Conservation (phyloP, 1,140 invertebrate species). For the Drosophila eugracilis region DNA sequence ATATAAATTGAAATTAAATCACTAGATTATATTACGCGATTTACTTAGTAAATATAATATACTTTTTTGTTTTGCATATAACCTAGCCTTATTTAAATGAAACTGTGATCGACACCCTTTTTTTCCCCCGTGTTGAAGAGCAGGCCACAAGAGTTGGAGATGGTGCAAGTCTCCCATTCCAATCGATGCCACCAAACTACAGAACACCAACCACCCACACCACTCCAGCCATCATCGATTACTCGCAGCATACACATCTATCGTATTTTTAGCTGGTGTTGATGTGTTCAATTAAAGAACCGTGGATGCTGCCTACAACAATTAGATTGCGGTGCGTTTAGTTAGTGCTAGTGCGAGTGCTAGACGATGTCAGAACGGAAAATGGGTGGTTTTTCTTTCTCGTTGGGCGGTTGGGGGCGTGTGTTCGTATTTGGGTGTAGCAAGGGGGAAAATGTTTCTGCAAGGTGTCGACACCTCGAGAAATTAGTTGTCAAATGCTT, state of each 20-base stretch:
- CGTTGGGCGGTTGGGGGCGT: not conserved
- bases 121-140: not conserved
- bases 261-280: slow-evolving; percentile 80
- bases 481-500: slow-evolving; percentile 77
- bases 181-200: slow-evolving; percentile 8
- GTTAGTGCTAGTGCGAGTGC: slow-evolving; percentile 72
- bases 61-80: too few relatives aligned
- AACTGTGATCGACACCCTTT: not conserved
- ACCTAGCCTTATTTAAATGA: not conserved
- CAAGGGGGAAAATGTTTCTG: slow-evolving; percentile 17
- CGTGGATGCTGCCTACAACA: slow-evolving; percentile 79
- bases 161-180: slow-evolving; percentile 1
- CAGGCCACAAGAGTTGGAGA: slow-evolving; percentile 1
- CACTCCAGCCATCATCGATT: slow-evolving; percentile 58
- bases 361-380: slow-evolving; percentile 47
- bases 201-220: slow-evolving; percentile 21
- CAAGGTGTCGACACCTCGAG: slow-evolving; percentile 73
- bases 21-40: too few relatives aligned
- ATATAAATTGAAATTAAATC: too few relatives aligned
- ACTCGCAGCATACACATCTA: slow-evolving; percentile 26
- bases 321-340: slow-evolving; percentile 78
- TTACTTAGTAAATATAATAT: too few relatives aligned
- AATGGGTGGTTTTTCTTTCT: not conserved
- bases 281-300: slow-evolving; percentile 82
- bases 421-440: not conserved